Evolutionary conservation across 2,888 invertebrate genomes (phyloP), one percentile per base, ranked within the genome.

Genomic region (Stenodera caucasica): DNA sequence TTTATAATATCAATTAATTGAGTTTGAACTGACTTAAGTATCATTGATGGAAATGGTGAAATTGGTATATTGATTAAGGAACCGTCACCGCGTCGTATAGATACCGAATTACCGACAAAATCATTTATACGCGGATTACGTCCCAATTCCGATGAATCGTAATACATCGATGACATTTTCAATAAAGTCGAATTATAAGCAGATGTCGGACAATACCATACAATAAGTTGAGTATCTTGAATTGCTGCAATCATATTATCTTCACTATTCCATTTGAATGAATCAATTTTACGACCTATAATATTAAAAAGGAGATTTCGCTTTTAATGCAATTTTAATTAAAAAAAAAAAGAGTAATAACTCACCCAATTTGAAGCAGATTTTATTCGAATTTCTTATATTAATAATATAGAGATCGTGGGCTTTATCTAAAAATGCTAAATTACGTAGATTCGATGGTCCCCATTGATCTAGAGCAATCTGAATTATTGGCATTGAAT

Each of bases 391-490:
- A 57, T 88, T 87, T 75, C 89, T 87, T 8, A 90, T 84, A 60
- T 91, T 86, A 2, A 93, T 86, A 15, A 98, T 84, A 77, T 90
- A 93, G 14, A 98, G 82, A 80, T 98, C 97, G 71, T 90, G 86
- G 76, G 96, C 96, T 71, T 86, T 88, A 81, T 99, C 98, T 26
- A 98, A 84, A 60, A 98, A 82, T 0, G 95, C 95, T 49, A 98
- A 81, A 72, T 91, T 91, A 65, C 98, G 86, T 71, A 94, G 93
- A 33, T 85, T 86, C 0, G 88, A 77, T 0, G 88, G 85, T 0
- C 95, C 96, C 57, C 91, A 89, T 76, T 96, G 92, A 77, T 95
- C 95, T 49, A 98, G 82, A 0, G 92, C 89, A 14, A 98, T 82
- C 72, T 90, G 89, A 2, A 88, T 84, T n/a, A 98, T 86, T 26